These are phyloP conservation scores for Zoanthus solanderi DNA, from an alignment of 92 coral and sea anemone genomes.

Conservation along the genomic window DNA sequence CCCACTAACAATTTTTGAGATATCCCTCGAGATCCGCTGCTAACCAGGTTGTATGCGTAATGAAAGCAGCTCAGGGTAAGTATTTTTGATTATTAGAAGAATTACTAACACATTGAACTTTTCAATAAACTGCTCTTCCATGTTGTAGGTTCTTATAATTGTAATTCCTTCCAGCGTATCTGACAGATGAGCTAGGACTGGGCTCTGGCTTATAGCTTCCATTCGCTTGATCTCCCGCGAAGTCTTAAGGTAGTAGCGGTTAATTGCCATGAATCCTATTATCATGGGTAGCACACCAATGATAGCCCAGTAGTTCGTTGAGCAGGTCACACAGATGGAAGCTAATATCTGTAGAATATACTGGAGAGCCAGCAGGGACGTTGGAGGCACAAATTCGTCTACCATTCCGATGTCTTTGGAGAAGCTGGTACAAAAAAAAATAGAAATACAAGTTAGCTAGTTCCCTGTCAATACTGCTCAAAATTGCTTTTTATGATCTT, in stretches of 20 bases:
- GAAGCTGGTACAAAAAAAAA: constrained; percentile 24
- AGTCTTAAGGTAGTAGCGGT: constrained; percentile 90
- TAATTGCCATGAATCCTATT: constrained; percentile 74
- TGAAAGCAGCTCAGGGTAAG: too few relatives aligned
- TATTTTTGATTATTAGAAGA: too few relatives aligned
- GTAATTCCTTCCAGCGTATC: constrained; percentile 90
- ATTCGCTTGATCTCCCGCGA: constrained; percentile 91
- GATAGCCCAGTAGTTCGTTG: constrained; percentile 85
- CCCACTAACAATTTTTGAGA: too few relatives aligned
- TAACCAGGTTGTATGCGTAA: too few relatives aligned
- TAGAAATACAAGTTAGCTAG: not conserved
- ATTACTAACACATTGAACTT: constrained; percentile 79
- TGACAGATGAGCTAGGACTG: constrained; percentile 87
- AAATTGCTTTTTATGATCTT: too few relatives aligned
- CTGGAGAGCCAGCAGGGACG: constrained; percentile 84
- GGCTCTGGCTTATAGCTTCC: constrained; percentile 95
- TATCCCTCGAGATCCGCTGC: too few relatives aligned
- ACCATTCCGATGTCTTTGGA: constrained; percentile 93
- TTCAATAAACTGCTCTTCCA: constrained; percentile 79
- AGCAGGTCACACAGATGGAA: constrained; percentile 89
- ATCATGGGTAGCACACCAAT: constrained; percentile 91
- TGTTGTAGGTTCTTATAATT: constrained; percentile 84
- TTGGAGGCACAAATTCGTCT: constrained; percentile 90
- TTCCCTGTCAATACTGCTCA: not conserved
- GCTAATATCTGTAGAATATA: constrained; percentile 89